Evolutionary conservation across 1,140 invertebrate genomes (phyloP), one percentile per base, ranked within the genome.

Genomic region (Drosophila lowei): DNA sequence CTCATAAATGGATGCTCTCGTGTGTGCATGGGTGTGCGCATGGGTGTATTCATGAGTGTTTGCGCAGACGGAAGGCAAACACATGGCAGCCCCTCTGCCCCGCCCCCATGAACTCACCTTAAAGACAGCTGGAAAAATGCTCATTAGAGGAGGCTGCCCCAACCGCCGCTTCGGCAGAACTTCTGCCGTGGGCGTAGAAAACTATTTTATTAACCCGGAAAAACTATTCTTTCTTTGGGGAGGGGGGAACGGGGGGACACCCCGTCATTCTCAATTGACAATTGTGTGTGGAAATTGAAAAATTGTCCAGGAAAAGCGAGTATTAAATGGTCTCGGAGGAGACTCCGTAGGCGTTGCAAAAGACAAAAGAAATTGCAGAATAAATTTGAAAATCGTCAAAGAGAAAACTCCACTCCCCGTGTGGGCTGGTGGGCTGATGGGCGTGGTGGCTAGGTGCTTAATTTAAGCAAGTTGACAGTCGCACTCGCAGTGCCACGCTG

Each of bases 51-150:
- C 50, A 49, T 53, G 44, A 60, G 48, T 85, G 80, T 80, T 77
- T 80, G 68, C 64, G 80, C 80, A 85, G 80, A 85, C 80, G 66
- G 59, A 67, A 30, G 64, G 79, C 77, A 85, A 85, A 80, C 72
- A 78, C 41, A 65, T 65, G 50, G 55, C 54, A 30, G 52, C 47
- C 23, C 8, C 25, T 50, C 21, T 57, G 8, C 23, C 15, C 28
- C 9, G 11, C 1, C 2, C 25, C 5, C 41, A 42, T 18, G 13
- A 13, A 54, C 16, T 41, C 44, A 42, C 43, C 18, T 72, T 64
- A 23, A 46, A 46, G 43, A 13, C 34, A 44, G 52, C 28, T 15
- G 21, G 56, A 65, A 58, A 86, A 86, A 72, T 75, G 68, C 72
- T 85, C 80, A 85, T 86, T 85, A 84, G 18, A 43, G 1, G 42